phyloP scores from a whole-genome alignment of 2,797 vertebrate genomes.

The Catharus ustulatus region DNA sequence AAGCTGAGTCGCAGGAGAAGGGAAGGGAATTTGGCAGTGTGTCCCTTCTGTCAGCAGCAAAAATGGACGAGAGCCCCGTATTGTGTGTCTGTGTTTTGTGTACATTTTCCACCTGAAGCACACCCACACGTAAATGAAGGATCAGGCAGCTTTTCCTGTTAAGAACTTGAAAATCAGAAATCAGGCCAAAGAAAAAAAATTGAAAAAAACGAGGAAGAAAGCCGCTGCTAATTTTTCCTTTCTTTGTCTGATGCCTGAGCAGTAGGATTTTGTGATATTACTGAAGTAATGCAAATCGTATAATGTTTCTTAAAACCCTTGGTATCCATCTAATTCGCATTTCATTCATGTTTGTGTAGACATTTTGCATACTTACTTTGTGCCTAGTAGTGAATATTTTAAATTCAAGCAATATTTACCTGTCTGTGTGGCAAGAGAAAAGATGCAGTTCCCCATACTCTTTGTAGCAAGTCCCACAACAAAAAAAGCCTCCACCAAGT shows the following conservation, averaged over 20 bases:
- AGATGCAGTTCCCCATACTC: background rate
- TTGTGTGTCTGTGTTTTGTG: conserved; percentile 11
- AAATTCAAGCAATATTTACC: background rate
- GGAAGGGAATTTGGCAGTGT: background rate
- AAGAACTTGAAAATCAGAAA: conserved; percentile 25
- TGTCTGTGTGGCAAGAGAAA: background rate
- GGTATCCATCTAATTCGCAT: conserved; percentile 1
- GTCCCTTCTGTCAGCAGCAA: conserved; percentile 1
- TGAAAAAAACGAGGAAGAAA: background rate
- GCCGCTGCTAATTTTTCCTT: background rate
- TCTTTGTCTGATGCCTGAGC: conserved; percentile 11
- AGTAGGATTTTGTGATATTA: background rate
- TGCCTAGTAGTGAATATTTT: background rate
- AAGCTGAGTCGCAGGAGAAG: background rate
- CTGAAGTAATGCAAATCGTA: background rate
- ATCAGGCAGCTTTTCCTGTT: conserved; percentile 21
- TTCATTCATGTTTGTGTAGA: background rate
- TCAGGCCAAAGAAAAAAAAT: background rate
- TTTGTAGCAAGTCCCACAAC: background rate
- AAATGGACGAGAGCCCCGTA: fast-evolving
- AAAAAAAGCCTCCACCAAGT: background rate
- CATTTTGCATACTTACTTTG: background rate
- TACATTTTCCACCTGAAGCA: conserved; percentile 29
- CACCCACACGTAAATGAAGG: background rate
- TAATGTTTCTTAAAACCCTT: background rate